Evolutionary conservation across 2,113 vertebrate genomes (phyloP).

Genomic region (Phaethornis superciliosus): DNA sequence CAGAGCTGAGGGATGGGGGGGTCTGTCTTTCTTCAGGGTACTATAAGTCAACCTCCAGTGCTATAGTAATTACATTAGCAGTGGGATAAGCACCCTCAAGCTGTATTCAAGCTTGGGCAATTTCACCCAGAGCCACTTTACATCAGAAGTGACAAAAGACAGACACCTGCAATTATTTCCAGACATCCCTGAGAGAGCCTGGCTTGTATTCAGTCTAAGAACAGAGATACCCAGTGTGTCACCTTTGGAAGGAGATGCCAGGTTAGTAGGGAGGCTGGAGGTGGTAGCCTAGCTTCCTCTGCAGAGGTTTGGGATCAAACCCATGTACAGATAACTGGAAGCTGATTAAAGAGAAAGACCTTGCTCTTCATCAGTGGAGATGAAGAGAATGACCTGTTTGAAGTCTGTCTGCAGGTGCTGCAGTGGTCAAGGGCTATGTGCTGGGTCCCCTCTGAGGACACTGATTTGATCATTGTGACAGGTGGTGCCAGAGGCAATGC

Average conservation of each 20-base stretch:
- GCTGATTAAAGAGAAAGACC: not conserved
- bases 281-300: not conserved
- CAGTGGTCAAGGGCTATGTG: not conserved
- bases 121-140: slow-evolving; percentile 7
- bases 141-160: slow-evolving; percentile 12
- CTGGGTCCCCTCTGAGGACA: not conserved
- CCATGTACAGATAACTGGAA: not conserved
- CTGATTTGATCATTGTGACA: not conserved
- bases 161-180: slow-evolving; percentile 3
- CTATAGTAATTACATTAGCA: not conserved
- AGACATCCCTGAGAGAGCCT: not conserved
- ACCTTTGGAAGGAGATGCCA: not conserved
- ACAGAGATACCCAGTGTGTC: not conserved
- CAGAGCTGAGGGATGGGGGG: not conserved
- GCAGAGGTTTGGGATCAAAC: not conserved
- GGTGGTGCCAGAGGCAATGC: not conserved
- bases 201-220: not conserved
- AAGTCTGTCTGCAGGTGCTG: not conserved
- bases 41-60: not conserved
- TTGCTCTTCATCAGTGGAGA: not conserved
- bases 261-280: not conserved
- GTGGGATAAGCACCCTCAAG: not conserved
- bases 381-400: not conserved
- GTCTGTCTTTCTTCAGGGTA: not conserved
- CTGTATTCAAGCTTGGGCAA: not conserved